These are phyloP conservation scores for Cantharis rustica DNA, from an alignment of 2,888 invertebrate species.

Conservation along the genomic window DNA sequence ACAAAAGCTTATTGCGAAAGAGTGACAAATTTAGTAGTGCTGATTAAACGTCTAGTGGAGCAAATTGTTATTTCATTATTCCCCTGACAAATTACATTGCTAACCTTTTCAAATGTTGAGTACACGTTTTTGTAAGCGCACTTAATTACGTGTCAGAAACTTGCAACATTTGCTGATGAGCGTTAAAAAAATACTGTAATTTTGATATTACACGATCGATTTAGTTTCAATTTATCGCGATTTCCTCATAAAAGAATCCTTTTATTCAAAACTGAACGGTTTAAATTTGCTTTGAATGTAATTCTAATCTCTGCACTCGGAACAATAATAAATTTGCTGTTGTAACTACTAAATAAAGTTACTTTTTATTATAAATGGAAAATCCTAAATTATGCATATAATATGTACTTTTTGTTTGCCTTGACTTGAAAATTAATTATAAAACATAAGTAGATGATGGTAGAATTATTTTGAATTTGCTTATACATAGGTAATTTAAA, in stretches of 20 bases:
- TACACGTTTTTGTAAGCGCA: neutral
- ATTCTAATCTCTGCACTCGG: neutral
- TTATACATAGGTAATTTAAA: too few species aligned
- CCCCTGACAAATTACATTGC: neutral
- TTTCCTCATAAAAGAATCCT: neutral
- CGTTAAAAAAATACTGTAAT: neutral
- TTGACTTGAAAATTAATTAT: too few species aligned
- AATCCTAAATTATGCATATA: too few species aligned
- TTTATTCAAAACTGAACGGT: neutral
- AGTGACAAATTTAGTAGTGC: conserved; percentile 1
- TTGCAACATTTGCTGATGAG: neutral
- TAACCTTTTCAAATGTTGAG: conserved; percentile 3
- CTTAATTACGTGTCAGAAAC: conserved; percentile 1
- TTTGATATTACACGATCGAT: neutral
- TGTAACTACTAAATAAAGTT: too few species aligned
- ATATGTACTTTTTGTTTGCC: too few species aligned
- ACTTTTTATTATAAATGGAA: too few species aligned
- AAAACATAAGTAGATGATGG: too few species aligned
- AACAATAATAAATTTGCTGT: too few species aligned
- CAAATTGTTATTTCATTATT: conserved; percentile 1
- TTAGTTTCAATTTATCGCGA: neutral
- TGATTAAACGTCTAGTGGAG: conserved; percentile 1
- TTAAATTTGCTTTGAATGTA: neutral
- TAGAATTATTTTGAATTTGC: too few species aligned
- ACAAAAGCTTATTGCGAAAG: neutral